Conservation (phyloP, 2,888 invertebrate species). For the Orchesella flavescens region DNA sequence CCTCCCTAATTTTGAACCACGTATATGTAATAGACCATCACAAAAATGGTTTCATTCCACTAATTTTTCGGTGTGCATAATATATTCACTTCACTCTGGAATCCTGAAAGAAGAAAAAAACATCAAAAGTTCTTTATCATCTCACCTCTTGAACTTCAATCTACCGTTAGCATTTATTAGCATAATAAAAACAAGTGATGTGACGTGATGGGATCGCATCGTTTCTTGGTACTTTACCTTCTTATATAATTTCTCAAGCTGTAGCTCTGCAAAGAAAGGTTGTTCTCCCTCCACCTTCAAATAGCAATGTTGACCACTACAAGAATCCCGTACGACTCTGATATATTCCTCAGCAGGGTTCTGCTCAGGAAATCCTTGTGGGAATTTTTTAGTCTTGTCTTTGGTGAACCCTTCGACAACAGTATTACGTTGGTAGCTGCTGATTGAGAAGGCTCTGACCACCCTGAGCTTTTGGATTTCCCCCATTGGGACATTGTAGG, state of each 20-base stretch:
- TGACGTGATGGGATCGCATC: too few relatives aligned
- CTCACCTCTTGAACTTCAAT: too few relatives aligned
- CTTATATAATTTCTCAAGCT: conserved; percentile 32
- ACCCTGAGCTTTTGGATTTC: conserved; percentile 67
- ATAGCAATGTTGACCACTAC: conserved; percentile 25
- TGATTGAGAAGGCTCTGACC: conserved; percentile 65
- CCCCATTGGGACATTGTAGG: conserved; percentile 69
- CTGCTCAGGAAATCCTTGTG: conserved; percentile 24
- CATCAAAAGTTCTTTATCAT: too few relatives aligned
- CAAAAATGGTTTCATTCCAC: too few relatives aligned
- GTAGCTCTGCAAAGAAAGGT: conserved; percentile 39
- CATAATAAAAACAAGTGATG: too few relatives aligned
- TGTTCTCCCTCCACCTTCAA: conserved; percentile 1
- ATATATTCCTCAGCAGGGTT: conserved; percentile 29
- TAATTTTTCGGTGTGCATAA: too few relatives aligned
- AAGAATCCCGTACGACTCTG: conserved; percentile 16
- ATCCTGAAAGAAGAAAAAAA: too few relatives aligned
- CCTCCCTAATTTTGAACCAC: too few relatives aligned
- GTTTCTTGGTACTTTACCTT: conserved; percentile 35
- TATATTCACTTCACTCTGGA: too few relatives aligned
- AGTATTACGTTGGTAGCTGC: conserved; percentile 51
- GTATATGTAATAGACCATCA: too few relatives aligned
- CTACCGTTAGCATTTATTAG: too few relatives aligned
- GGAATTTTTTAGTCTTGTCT: conserved; percentile 12
- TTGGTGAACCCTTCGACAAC: conserved; percentile 56